Evolutionary conservation across 2,888 invertebrate genomes (phyloP).

Genomic region (Stenurella melanura): DNA sequence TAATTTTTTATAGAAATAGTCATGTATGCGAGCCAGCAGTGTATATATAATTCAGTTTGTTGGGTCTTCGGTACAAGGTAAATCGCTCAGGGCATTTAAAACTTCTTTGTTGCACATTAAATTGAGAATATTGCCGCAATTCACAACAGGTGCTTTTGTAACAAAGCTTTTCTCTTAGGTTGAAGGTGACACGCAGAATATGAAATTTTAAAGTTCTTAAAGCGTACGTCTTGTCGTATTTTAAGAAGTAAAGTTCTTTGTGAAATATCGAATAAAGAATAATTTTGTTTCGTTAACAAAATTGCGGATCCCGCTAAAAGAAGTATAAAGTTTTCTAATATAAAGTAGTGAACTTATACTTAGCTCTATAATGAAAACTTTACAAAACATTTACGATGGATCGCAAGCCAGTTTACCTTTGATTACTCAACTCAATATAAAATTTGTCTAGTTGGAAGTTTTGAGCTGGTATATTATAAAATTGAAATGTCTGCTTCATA

Average conservation of each 20-base stretch:
- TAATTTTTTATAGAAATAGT: slow-evolving; percentile 23
- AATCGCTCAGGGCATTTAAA: slow-evolving; percentile 21
- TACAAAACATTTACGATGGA: not conserved
- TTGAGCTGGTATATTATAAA: not conserved
- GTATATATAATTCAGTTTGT: slow-evolving; percentile 19
- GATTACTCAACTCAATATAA: not conserved
- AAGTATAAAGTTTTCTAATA: not conserved
- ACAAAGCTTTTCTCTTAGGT: slow-evolving; percentile 51
- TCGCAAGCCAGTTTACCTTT: not conserved
- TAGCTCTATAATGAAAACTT: not conserved
- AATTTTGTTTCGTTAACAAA: not conserved
- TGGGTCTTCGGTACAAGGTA: slow-evolving; percentile 16
- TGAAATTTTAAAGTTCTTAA: slow-evolving; percentile 52
- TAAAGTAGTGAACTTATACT: not conserved
- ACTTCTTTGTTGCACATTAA: slow-evolving; percentile 48
- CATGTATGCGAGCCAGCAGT: not conserved
- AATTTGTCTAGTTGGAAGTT: not conserved
- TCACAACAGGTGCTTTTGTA: slow-evolving; percentile 56
- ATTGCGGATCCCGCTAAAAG: not conserved
- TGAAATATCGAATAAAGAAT: not conserved
- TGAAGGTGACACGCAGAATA: slow-evolving; percentile 53
- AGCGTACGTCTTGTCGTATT: slow-evolving; percentile 16
- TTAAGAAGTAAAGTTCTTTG: slow-evolving; percentile 1
- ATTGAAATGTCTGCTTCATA: not conserved
- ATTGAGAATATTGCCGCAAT: slow-evolving; percentile 46